These are phyloP conservation scores for Empis livida DNA, from an alignment of 2,888 invertebrate species.

Conservation along the genomic window DNA sequence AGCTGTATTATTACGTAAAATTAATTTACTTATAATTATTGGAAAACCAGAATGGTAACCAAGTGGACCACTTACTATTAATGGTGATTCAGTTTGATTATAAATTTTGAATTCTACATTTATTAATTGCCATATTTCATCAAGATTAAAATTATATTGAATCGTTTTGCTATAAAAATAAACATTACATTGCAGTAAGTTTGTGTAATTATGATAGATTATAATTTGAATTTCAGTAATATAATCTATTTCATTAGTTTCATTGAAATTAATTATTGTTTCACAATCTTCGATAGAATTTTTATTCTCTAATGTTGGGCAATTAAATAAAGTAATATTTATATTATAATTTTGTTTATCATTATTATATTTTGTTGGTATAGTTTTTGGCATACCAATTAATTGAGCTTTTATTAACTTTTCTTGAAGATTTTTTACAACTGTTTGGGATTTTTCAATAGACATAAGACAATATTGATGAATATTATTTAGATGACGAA, in stretches of 20 bases:
- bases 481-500: conserved; percentile 21
- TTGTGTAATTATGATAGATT: conserved; percentile 20
- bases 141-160: background rate
- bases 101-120: conserved; percentile 17
- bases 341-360: background rate
- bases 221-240: conserved; percentile 13
- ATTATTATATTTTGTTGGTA: no score
- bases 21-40: conserved; percentile 20
- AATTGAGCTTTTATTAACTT: conserved; percentile 4
- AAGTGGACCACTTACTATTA: conserved; percentile 22
- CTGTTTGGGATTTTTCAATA: conserved; percentile 13
- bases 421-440: conserved; percentile 6
- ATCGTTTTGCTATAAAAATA: conserved; percentile 5
- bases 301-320: no score
- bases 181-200: conserved; percentile 11
- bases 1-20: conserved; percentile 16
- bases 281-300: background rate
- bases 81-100: conserved; percentile 11
- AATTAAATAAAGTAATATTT: background rate
- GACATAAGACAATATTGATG: conserved; percentile 15
- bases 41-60: conserved; percentile 26
- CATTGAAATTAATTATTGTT: background rate
- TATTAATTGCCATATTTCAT: conserved; percentile 20
- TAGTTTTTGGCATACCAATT: no score
- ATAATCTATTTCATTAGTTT: background rate